Percentiles rank a stretch among this genome's conserved stretches.
Conservation (phyloP, 2,888 invertebrate species). For the Eledone cirrhosa region DNA sequence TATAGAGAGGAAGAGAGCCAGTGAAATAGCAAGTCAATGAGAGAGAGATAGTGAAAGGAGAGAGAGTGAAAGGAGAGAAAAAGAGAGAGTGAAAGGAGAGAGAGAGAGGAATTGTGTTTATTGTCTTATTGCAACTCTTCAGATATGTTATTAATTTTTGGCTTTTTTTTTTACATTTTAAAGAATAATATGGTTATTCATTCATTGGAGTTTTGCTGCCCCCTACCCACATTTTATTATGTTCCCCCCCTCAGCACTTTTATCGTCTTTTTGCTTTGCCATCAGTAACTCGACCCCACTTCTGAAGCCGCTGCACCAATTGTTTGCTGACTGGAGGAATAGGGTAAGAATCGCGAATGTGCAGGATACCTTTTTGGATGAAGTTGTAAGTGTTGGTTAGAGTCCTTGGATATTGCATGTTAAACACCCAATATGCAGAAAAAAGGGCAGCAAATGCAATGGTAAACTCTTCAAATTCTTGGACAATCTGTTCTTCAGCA, state of each 20-base stretch:
- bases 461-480: constrained; percentile 61
- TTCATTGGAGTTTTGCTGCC: no score
- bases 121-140: no score
- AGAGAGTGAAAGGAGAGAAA: no score
- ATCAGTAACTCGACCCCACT: constrained; percentile 31
- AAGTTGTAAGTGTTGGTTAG: constrained; percentile 58
- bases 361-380: constrained; percentile 55
- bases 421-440: constrained; percentile 61
- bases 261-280: constrained; percentile 18
- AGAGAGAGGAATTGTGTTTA: no score
- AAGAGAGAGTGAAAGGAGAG: no score
- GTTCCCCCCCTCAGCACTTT: background rate
- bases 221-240: background rate
- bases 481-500: constrained; percentile 57
- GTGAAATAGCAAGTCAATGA: no score
- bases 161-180: no score
- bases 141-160: no score
- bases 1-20: no score
- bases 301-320: constrained; percentile 44
- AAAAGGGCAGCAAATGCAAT: constrained; percentile 59
- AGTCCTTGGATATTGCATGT: constrained; percentile 59
- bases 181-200: no score
- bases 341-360: constrained; percentile 48
- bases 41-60: no score
- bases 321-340: constrained; percentile 50